Conservation (phyloP, 2,113 vertebrate genomes). For the Microtus oregoni region DNA sequence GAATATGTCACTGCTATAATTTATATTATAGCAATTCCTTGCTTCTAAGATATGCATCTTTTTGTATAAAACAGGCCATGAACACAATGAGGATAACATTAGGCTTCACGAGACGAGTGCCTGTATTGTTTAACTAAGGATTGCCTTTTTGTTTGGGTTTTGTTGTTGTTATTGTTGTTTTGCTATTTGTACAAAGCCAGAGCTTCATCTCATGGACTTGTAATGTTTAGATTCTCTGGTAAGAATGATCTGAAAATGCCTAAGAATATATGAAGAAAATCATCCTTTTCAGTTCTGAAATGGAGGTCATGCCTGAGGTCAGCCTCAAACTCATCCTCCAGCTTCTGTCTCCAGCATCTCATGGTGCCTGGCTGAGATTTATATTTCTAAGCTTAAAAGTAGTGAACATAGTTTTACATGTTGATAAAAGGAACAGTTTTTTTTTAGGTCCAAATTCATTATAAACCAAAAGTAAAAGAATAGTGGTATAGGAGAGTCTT, state of each 20-base stretch:
- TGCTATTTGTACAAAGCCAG: conserved; percentile 21
- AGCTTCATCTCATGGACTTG: background rate
- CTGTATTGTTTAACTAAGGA: background rate
- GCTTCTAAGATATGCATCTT: conserved; percentile 29
- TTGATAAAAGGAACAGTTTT: background rate
- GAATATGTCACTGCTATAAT: conserved; percentile 43
- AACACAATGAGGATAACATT: conserved; percentile 10
- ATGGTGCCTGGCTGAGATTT: background rate
- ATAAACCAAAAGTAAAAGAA: background rate
- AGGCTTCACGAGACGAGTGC: conserved; percentile 14
- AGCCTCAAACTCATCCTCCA: background rate
- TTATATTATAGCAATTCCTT: conserved; percentile 40
- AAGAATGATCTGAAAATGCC: background rate
- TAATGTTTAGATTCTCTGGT: conserved; percentile 17
- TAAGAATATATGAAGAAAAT: background rate
- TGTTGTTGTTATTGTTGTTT: background rate
- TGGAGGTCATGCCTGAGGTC: background rate
- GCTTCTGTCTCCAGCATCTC: background rate
- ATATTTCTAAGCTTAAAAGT: background rate
- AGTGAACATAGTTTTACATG: background rate
- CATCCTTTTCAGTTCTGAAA: background rate
- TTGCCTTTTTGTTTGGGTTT: background rate
- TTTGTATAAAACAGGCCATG: background rate
- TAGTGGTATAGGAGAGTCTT: background rate
- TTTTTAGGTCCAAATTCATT: background rate